Conservation (phyloP, 1,140 invertebrate genomes). For the Monomorium pharaonis region DNA sequence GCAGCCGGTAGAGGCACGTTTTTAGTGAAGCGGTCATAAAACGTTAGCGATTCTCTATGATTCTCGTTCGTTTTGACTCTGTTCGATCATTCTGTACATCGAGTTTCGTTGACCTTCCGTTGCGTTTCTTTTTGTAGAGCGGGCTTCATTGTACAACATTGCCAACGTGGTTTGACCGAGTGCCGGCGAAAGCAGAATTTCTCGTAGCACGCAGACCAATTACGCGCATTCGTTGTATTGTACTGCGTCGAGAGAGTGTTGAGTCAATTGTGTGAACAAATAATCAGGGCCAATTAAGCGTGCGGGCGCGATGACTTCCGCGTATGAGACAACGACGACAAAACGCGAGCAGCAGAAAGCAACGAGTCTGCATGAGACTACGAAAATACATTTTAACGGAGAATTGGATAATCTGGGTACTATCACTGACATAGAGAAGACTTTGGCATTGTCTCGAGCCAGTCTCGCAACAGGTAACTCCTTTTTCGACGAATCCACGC, state of each 20-base stretch:
- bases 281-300: constrained; percentile 52
- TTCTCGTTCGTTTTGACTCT: background rate
- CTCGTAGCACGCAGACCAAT: background rate
- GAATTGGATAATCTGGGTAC: background rate
- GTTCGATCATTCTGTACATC: background rate
- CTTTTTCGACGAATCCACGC: background rate
- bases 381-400: background rate
- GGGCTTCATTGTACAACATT: background rate
- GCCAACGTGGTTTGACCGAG: background rate
- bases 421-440: background rate
- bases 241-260: background rate
- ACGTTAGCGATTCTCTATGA: background rate
- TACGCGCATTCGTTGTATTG: background rate
- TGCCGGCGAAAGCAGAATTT: background rate
- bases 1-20: constrained; percentile 15
- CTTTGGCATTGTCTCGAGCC: background rate
- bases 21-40: constrained; percentile 25
- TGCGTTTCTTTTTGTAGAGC: background rate
- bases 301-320: constrained; percentile 60
- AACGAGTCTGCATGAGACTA: constrained; percentile 14
- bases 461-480: constrained; percentile 26
- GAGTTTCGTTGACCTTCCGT: background rate
- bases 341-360: constrained; percentile 1
- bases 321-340: constrained; percentile 51
- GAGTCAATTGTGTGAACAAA: constrained; percentile 28